A percentile compares a stretch with the other conserved stretches of the same genome.
Conservation (phyloP, 2,113 vertebrate genomes). For the Lycocorax pyrrhopterus region DNA sequence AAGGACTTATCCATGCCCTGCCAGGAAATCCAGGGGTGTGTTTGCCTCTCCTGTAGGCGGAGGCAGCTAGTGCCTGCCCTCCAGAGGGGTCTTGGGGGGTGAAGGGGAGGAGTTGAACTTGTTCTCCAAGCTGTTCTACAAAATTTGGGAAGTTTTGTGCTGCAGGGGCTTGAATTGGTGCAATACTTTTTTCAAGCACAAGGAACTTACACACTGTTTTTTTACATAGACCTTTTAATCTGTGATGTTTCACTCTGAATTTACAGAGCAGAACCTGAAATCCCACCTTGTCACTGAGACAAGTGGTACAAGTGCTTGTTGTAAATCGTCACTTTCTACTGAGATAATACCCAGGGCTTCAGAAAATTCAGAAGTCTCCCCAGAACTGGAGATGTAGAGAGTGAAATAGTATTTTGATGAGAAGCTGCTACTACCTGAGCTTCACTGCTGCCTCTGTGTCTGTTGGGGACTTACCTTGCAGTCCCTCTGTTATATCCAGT, state of each 20-base stretch:
- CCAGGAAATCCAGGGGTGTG: not conserved
- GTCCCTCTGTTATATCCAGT: fast-evolving
- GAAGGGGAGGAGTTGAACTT: not conserved
- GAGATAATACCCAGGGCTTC: not conserved
- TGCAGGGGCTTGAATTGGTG: not conserved
- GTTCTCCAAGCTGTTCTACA: not conserved
- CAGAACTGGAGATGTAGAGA: not conserved
- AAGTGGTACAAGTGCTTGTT: not conserved
- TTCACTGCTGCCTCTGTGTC: not conserved
- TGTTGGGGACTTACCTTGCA: not conserved
- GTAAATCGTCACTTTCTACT: not conserved
- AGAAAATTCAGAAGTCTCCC: not conserved
- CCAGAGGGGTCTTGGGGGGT: not conserved
- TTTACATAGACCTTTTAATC: not conserved
- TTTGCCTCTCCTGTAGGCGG: not conserved
- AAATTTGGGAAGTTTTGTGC: not conserved
- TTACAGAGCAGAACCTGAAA: not conserved
- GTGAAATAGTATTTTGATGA: not conserved
- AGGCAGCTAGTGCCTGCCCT: not conserved
- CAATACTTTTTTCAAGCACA: not conserved
- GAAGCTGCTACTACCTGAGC: not conserved
- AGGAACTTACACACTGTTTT: not conserved
- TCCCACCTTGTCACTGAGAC: not conserved
- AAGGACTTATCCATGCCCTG: not conserved
- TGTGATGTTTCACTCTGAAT: not conserved